Conservation (phyloP, 1,140 invertebrate genomes). For the Drosophila arizonae region DNA sequence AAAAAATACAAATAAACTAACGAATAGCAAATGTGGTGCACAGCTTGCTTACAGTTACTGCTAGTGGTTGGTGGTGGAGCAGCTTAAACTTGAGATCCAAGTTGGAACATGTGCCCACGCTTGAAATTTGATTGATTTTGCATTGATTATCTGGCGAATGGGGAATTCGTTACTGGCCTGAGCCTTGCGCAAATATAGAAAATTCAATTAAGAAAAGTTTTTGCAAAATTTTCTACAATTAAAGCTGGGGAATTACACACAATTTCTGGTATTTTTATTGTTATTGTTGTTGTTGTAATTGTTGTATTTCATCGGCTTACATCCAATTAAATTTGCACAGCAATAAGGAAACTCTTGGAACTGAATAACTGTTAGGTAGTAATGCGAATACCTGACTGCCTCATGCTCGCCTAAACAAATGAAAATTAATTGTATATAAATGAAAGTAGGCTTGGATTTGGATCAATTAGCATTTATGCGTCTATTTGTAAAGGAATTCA, state of each 20-base stretch:
- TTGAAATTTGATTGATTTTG: constrained; percentile 28
- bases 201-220: constrained; percentile 39
- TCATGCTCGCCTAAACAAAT: too few relatives aligned
- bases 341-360: constrained; percentile 14
- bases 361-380: neutral
- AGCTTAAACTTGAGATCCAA: constrained; percentile 1
- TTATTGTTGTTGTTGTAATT: too few relatives aligned
- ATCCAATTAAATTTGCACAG: constrained; percentile 30
- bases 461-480: too few relatives aligned
- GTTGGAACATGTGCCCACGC: constrained; percentile 6
- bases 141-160: constrained; percentile 12
- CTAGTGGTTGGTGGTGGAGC: neutral
- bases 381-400: too few relatives aligned
- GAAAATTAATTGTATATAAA: too few relatives aligned
- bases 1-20: too few relatives aligned
- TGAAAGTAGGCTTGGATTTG: too few relatives aligned
- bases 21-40: neutral
- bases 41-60: neutral
- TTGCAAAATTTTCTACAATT: constrained; percentile 32
- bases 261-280: constrained; percentile 9
- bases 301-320: neutral
- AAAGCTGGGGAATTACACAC: constrained; percentile 23
- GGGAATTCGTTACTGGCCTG: constrained; percentile 15
- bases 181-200: constrained; percentile 36
- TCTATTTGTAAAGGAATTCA: too few relatives aligned